Evolutionary conservation across 2,797 vertebrate species (phyloP).

Genomic region (Poeciliopsis infans): DNA sequence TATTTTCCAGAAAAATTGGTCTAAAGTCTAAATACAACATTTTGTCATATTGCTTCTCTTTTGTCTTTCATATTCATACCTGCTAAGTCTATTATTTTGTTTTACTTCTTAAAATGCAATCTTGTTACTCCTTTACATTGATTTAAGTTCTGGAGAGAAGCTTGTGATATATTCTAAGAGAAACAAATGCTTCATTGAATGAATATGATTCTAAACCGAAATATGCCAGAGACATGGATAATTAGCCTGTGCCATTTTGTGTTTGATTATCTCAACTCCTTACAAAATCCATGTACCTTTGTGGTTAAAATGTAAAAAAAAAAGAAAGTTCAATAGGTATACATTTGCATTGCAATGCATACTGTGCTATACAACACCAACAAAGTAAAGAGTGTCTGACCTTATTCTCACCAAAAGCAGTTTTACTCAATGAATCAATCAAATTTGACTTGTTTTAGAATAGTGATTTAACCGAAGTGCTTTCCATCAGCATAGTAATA

Average conservation of each 20-base stretch:
- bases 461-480: no score
- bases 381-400: background rate
- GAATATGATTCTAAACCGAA: background rate
- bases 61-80: slow-evolving; percentile 14
- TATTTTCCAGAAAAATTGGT: background rate
- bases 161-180: background rate
- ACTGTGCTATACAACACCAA: slow-evolving; percentile 1
- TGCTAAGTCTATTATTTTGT: background rate
- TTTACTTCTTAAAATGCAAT: background rate
- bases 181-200: background rate
- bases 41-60: slow-evolving; percentile 4
- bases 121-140: background rate
- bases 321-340: background rate
- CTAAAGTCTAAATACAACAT: background rate
- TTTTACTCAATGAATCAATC: no score
- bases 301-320: background rate
- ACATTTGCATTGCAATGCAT: background rate
- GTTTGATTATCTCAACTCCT: background rate
- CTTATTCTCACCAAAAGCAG: slow-evolving; percentile 7
- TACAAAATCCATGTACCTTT: background rate
- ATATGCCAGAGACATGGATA: background rate
- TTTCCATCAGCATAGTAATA: no score
- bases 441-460: no score
- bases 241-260: background rate
- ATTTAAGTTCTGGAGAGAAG: background rate